Evolutionary conservation across 64 coral and sea anemone species (phyloP), one percentile per base, ranked within the genome.

Genomic region (Actinia equina): DNA sequence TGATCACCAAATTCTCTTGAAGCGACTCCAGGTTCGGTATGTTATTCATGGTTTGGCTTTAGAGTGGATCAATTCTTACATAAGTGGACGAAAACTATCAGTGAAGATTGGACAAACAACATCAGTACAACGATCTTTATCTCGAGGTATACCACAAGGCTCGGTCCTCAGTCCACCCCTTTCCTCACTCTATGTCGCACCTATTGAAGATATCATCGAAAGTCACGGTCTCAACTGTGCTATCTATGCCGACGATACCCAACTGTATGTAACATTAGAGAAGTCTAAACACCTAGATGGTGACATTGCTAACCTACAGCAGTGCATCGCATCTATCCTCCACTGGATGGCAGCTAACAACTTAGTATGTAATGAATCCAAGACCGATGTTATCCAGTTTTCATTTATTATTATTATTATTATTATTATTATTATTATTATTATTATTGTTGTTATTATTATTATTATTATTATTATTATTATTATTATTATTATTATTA

Each of bases 241-340:
- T 77, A 17, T 77, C 25, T 87, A 87, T 43, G 86, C 86, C 27
- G 82, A 84, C 49, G 82, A 84, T 58, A 58, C 58, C 6, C 58
- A 84, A n/a, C 22, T 86, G 45, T 86, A 64, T 86, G 49, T 86
- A 37, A 37, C 64, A 27, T 0, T 84, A 17, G 82, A 84, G 10
- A 55, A 59, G 20, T 55, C 82, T 51, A 43, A 79, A 45, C 44
- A 17, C 37, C 77, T 37, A 37, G 30, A 51, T 14, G 18, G 42
- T 79, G 9, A 70, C 15, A 54, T 54, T 54, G 6, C 52, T 54
- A 0, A 46, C 17, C 77, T 79, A 7, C 77, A 51, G 77, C 12
- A 79, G 7, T 79, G 77, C 43, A 79, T 45, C 18, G 12, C 10
- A 79, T 14, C 77, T 37, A 79, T 79, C 77, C 42, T 79, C 43